Base-by-base conservation (phyloP, 1,140 invertebrate species). In the Leptinotarsa texana region DNA sequence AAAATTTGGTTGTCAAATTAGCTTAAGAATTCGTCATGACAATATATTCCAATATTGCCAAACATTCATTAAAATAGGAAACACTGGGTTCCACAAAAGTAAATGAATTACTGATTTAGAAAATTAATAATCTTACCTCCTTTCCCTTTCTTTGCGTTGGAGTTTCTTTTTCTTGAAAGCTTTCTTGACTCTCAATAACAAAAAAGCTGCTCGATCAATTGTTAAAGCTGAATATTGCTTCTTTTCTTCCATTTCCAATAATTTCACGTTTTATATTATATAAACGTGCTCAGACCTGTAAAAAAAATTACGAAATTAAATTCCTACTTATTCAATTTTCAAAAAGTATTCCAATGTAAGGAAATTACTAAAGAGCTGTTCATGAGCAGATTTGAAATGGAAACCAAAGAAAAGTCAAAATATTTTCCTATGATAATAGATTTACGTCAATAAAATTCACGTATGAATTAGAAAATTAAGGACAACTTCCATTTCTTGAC, bases 151-250 rank as follows among this genome's bases (percentile, higher is more conserved):
- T 82, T 95, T 95, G 74, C 92, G 88, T 82, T 93, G 92, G 82
- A 94, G 91, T 79, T 93, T 92, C 85, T 95, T 96, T 88, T 95
- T 96, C 85, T 94, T 94, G 87, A 96, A 96, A 22, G 94, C 94
- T 83, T 93, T 91, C 83, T 95, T 95, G 57, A 96, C 94, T 76
- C 94, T 87, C 73, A 96, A 88, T 74, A 96, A 89, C 21, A 96
- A 88, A 85, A 96, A 96, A 22, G 94, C 95, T 47, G 95, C 95
- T 74, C 93, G 88, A 87, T 95, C 94, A 82, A 95, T 95, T 73
- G 93, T 94, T 75, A 95, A 87, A 42, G 90, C 89, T 51, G 86
- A 77, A 51, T 84, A 83, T 73, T 83, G 80, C 75, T 85, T 85
- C 74, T 84, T 83, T 57, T 84, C 83, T 57, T 83, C 82, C 82